A percentile compares a stretch with the other conserved stretches of the same genome.
Evolutionary conservation across 2,888 invertebrate species (phyloP).

Genomic region (Metalampra italica): DNA sequence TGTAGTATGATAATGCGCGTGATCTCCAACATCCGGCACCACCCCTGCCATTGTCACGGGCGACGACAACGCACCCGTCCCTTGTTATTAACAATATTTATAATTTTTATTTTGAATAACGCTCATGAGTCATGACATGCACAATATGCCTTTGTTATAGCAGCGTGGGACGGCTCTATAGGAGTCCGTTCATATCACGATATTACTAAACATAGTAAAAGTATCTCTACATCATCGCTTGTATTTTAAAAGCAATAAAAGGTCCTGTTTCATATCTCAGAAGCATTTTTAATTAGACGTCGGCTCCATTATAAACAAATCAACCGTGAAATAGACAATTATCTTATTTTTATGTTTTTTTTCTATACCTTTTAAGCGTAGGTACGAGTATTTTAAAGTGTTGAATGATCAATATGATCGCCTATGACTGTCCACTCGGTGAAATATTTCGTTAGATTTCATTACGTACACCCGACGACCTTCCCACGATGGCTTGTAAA

Average conservation of each 20-base stretch:
- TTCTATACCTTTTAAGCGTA: not conserved
- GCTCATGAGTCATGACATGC: slow-evolving; percentile 29
- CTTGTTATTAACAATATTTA: slow-evolving; percentile 43
- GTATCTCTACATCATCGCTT: not conserved
- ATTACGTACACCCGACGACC: slow-evolving; percentile 22
- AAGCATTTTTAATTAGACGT: slow-evolving; percentile 14
- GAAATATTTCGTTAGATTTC: slow-evolving; percentile 40
- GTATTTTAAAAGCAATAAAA: slow-evolving; percentile 1
- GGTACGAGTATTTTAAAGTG: slow-evolving; percentile 15
- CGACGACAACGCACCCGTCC: slow-evolving; percentile 32
- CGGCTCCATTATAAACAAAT: slow-evolving; percentile 33
- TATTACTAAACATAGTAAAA: slow-evolving; percentile 13
- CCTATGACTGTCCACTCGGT: slow-evolving; percentile 44
- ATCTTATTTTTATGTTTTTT: slow-evolving; percentile 21
- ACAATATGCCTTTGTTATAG: slow-evolving; percentile 37
- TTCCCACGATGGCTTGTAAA: slow-evolving; percentile 38
- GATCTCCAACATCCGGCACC: slow-evolving; percentile 52
- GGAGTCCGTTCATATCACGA: slow-evolving; percentile 16
- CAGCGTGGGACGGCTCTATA: slow-evolving; percentile 31
- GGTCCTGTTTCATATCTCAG: slow-evolving; percentile 5
- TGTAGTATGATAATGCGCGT: slow-evolving; percentile 55
- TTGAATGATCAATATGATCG: slow-evolving; percentile 34
- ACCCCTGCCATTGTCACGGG: slow-evolving; percentile 39
- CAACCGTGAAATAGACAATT: slow-evolving; percentile 41
- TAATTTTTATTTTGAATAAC: slow-evolving; percentile 33